Conservation (phyloP, 2,797 vertebrate genomes). For the Ptychobarbus kaznakovi region DNA sequence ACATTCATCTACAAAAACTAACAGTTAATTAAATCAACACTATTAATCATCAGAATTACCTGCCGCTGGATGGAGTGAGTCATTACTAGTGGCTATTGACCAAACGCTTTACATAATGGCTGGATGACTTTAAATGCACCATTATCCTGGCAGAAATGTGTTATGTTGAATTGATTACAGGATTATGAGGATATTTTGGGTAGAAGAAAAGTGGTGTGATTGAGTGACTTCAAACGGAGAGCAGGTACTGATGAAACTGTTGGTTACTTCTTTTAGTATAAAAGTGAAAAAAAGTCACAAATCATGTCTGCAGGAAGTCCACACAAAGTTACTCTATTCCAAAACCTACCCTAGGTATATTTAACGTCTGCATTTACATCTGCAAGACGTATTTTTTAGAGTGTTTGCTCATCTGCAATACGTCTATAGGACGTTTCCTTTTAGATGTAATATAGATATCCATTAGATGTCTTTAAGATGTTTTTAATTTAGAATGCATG, state of each 20-base stretch:
- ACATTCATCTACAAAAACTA: neutral
- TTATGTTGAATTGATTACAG: neutral
- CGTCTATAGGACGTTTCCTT: too few species aligned
- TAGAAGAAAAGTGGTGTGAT: neutral
- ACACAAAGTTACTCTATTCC: neutral
- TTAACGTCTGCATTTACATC: too few species aligned
- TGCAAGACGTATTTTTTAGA: too few species aligned
- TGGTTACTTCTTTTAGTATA: neutral
- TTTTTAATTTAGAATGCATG: too few species aligned
- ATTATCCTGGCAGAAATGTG: constrained; percentile 6
- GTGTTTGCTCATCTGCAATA: too few species aligned
- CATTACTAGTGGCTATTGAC: constrained; percentile 11
- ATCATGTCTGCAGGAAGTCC: neutral
- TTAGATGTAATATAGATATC: too few species aligned
- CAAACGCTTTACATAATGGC: constrained; percentile 8
- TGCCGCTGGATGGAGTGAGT: constrained; percentile 4
- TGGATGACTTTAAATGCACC: constrained; percentile 1
- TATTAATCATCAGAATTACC: constrained; percentile 1
- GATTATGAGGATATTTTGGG: constrained; percentile 1
- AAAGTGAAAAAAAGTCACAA: neutral
- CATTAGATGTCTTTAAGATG: too few species aligned
- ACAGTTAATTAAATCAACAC: constrained; percentile 28
- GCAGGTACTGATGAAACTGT: neutral
- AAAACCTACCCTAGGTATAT: neutral
- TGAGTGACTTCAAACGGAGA: neutral